Base-by-base conservation (phyloP, 30 jellyfish, hydroid and myxozoan species). In the Hydra vulgaris region DNA sequence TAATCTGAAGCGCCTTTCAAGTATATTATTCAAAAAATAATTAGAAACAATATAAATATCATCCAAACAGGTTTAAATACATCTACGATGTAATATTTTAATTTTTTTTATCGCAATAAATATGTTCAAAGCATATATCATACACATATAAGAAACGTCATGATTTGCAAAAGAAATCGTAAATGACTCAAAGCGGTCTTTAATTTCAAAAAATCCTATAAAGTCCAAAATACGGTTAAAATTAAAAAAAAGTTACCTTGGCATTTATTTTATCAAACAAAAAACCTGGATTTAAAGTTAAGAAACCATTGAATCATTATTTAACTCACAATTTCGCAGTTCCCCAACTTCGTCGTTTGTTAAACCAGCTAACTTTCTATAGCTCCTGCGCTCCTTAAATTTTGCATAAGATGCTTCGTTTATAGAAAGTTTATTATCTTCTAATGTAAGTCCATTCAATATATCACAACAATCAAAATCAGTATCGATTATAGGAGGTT, bases 371-470 rank as follows among this genome's bases (percentile, higher is more conserved):
- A 40, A 40, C 61, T 68, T 68, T 68, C 75, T 68, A 15, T 68
- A 68, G 27, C 75, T 68, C 27, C 75, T 68, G 7, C 75, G 25
- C 16, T 68, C 75, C 15, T 68, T 68, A 68, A 68, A 68, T 68
- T 68, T 68, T 23, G 75, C 27, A 23, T 68, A 68, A 68, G 75
- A 7, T 1, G 75, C 26, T 23, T 68, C 75, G 75, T 68, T 68
- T 68, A 68, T 3, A 3, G 25, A 3, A n/a, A 68, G 25, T 68
- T 68, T 68, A 68, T 68, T 23, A 7, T 20, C 75, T 68, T 68
- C 75, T 68, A 68, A 23, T 7, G 75, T n/a, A n/a, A 68, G 27
- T 20, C 75, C 27, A 8, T 68, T 68, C 75, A 73, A 5, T 23
- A 22, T 73, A 73, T 73, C 54, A 20, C 25, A 20, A 18, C 66